A percentile compares a stretch with the other conserved stretches of the same genome.
phyloP scores from a whole-genome alignment of 1,140 invertebrate species.

The Akabosia matsudoensis region DNA sequence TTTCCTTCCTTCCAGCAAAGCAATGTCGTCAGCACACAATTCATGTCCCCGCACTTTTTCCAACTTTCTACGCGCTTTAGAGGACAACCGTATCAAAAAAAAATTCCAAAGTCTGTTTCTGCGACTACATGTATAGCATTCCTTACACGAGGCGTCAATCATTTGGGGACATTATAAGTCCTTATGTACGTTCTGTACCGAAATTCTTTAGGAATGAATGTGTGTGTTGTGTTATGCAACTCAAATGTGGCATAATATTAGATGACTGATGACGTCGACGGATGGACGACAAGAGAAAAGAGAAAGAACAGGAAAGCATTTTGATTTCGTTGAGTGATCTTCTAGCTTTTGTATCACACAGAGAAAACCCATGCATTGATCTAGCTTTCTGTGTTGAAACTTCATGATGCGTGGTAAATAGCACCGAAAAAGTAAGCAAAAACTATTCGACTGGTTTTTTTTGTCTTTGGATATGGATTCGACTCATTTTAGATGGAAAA shows the following conservation, averaged over 20 bases:
- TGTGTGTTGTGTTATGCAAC: slow-evolving; percentile 5
- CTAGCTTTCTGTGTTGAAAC: neutral
- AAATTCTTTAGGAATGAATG: slow-evolving; percentile 25
- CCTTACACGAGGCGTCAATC: too few species aligned
- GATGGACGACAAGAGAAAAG: neutral
- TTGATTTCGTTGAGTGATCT: slow-evolving; percentile 21
- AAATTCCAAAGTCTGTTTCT: too few species aligned
- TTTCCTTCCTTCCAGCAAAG: neutral
- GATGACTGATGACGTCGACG: neutral
- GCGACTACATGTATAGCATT: too few species aligned
- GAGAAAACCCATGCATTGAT: neutral
- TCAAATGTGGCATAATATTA: slow-evolving; percentile 22
- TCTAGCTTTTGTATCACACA: neutral
- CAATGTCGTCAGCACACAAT: neutral
- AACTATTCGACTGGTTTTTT: neutral
- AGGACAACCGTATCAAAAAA: too few species aligned
- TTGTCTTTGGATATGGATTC: neutral
- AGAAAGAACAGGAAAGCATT: slow-evolving; percentile 20
- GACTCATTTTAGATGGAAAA: too few species aligned
- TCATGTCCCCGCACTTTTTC: neutral
- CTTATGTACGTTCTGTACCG: too few species aligned
- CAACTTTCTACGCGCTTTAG: neutral
- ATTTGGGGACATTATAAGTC: too few species aligned
- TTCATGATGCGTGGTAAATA: neutral
- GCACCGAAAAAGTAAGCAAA: too few species aligned